phyloP scores from a whole-genome alignment of 2,113 vertebrate species.

The Scophthalmus maximus region DNA sequence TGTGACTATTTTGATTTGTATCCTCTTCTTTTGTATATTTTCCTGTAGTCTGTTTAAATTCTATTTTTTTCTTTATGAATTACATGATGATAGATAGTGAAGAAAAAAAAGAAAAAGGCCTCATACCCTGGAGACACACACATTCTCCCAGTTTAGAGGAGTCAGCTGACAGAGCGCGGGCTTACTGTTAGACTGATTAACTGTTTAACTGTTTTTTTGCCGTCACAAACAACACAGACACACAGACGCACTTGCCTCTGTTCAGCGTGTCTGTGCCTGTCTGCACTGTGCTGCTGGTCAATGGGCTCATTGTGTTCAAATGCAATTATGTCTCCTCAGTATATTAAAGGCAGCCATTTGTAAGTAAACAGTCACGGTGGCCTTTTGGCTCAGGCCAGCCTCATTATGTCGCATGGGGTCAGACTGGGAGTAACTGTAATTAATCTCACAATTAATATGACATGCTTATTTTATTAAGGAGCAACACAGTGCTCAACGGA shows the following conservation, averaged over 20 bases:
- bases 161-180: slow-evolving; percentile 77
- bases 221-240: slow-evolving; percentile 33
- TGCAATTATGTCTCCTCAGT: slow-evolving; percentile 63
- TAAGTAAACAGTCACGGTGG: slow-evolving; percentile 68
- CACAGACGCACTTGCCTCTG: slow-evolving; percentile 25
- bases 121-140: slow-evolving; percentile 46
- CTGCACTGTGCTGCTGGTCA: slow-evolving; percentile 43
- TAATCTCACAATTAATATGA: slow-evolving; percentile 22
- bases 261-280: slow-evolving; percentile 24
- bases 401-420: slow-evolving; percentile 51
- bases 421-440: slow-evolving; percentile 7
- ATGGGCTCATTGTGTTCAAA: slow-evolving; percentile 74
- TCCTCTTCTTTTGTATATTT: neutral
- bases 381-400: slow-evolving; percentile 38
- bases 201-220: slow-evolving; percentile 26
- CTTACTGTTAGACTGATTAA: slow-evolving; percentile 70
- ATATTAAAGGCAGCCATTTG: slow-evolving; percentile 60
- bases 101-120: slow-evolving; percentile 10
- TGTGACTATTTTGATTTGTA: neutral
- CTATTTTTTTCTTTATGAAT: slow-evolving; percentile 5
- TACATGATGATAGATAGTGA: slow-evolving; percentile 35
- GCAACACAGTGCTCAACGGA: neutral
- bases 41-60: neutral
- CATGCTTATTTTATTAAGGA: neutral
- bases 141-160: slow-evolving; percentile 45